Base-by-base conservation (phyloP, 2,888 invertebrate genomes). In the Lasius platythorax region DNA sequence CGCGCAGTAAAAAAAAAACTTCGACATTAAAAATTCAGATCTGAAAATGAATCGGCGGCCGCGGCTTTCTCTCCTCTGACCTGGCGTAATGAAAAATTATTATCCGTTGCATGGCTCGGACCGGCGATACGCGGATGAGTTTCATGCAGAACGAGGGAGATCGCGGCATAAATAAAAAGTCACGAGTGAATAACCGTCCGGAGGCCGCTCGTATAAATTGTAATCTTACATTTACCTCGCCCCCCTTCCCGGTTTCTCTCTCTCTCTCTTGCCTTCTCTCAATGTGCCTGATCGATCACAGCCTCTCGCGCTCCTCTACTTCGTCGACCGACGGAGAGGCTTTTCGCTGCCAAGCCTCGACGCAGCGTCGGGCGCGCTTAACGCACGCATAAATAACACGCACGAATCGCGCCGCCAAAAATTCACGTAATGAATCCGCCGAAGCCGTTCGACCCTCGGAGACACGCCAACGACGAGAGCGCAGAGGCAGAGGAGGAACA, bases 41-140 rank as follows among this genome's bases (percentile, higher is more conserved):
- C 33, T 28, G 30, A 46, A 53, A 68, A 43, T 30, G 40, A 9
- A 28, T 43, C 18, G 53, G 23, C 6, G 43, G 5, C 12, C 40
- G 58, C 43, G 67, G 30, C 72, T 23, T 23, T 72, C 18, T 81
- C 50, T 64, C 83, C 76, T 67, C 78, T 53, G 79, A 86, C 74
- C 86, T 76, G 75, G 74, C 15, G 76, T 89, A 88, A 89, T 89
- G 89, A 89, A 88, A 89, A 89, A 88, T 89, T 89, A 89, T 89
- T 88, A 88, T 53, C 63, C 67, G 83, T 73, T 86, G 78, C 73
- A 64, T 64, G 70, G 63, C 78, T 73, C 82, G 84, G 64, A 37
- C 50, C 61, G 53, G 33, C 53, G 63, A 40, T 74, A 56, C 43
- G 68, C 72, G 40, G 73, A 75, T 64, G 46, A 23, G 37, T 66